Evolutionary conservation across 2,113 vertebrate genomes (phyloP), one percentile per base, ranked within the genome.

Genomic region (Alaudala cheleensis): DNA sequence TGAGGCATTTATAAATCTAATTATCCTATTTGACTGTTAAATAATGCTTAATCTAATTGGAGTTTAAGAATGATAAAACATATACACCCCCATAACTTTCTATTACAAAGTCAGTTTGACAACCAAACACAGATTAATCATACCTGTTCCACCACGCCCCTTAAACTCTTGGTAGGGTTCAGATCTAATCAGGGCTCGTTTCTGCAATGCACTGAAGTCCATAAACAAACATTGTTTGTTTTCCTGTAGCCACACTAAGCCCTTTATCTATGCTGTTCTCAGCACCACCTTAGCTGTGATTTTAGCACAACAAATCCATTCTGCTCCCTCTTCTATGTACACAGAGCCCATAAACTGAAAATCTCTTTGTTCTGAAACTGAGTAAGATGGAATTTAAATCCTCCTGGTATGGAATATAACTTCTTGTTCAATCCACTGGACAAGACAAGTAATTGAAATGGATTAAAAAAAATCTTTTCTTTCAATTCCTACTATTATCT

Each of bases 281-380:
- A 77, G 67, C 34, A 79, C 31, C 50, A 91, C 81, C 84, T 91
- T 73, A 82, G 45, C 50, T n/a, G 40, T 20, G 29, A 73, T 80
- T 85, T 81, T 37, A 81, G 60, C 44, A 95, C 71, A 92, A 91
- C 0, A 4, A 82, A 90, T 86, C 56, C 28, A 76, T 96, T 94
- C 87, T 93, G 73, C 58, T 71, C 69, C 50, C 29, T 91, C 29
- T 79, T 56, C 72, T 83, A 20, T 21, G 15, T 49, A 82, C 14
- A 64, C 34, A 72, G 61, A 93, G 64, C 40, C 80, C 66, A 76
- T 24, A 94, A 87, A 90, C 44, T 74, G 78, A 95, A 93, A 91
- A 94, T 31, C 58, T 77, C 67, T 91, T 94, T 96, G 70, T 91
- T 89, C 86, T 72, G 66, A 77, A 53, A 87, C 25, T 77, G 65